Evolutionary conservation across 2,888 invertebrate species (phyloP), one percentile per base, ranked within the genome.

Genomic region (Alcis repandata): DNA sequence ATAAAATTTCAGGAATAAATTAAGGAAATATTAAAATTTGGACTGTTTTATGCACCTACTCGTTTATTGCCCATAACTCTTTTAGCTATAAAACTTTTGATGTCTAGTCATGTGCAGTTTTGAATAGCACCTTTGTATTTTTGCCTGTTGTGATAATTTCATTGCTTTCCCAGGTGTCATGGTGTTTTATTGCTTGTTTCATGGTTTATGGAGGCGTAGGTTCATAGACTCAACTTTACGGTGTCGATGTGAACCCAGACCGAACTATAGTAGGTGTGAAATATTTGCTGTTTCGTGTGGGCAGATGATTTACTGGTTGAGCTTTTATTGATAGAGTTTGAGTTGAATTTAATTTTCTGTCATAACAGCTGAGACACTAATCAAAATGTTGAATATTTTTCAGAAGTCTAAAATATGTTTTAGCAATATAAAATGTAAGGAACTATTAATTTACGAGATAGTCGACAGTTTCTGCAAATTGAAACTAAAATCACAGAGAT

Each of bases 141-240:
- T 36, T 51, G 51, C 51, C 11, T 32, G 48, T 48, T 15, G 15
- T 48, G 27, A 32, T 27, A 33, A 46, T 63, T 59, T 45, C 58
- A 15, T 41, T 19, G 63, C 53, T 53, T 43, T 56, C 45, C 15
- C 48, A 40, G 22, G 48, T 61, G 53, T 40, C 60, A 32, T 43
- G 56, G 43, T 45, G 56, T 17, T 62, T 56, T 62, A 62, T 56
- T 33, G 13, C 13, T 13, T 22, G 22, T 20, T 49, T 36, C 27
- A 36, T 54, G 48, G 51, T 63, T 63, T 58, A 58, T 57, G 45
- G 6, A 51, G 27, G 52, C 38, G 57, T 57, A 40, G 43, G 58
- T 22, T 57, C 22, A 20, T 17, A 45, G 41, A 43, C 38, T 36
- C 15, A 22, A 20, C 22, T 56, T 57, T 43, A 57, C 36, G 20